These are phyloP conservation scores for Aphelocoma californica DNA, from an alignment of 2,797 vertebrate species.

Conservation along the genomic window DNA sequence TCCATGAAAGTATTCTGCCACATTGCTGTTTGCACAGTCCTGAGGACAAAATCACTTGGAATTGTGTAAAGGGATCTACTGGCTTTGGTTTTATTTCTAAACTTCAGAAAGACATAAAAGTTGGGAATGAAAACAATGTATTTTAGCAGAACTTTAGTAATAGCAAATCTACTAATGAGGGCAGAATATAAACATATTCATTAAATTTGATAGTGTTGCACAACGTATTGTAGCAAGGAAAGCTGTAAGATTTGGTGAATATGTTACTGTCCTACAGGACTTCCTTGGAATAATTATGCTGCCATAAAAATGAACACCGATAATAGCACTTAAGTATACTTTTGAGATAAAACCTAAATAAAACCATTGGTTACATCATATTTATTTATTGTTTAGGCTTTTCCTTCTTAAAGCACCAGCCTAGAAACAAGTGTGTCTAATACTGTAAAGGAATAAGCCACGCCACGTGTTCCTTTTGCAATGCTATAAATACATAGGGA, in stretches of 20 bases:
- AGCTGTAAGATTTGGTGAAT: background rate
- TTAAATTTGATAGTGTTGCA: background rate
- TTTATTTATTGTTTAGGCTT: background rate
- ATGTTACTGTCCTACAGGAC: background rate
- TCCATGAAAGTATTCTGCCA: background rate
- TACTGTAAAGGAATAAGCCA: background rate
- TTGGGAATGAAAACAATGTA: background rate
- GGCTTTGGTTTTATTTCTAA: background rate
- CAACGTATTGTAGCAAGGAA: background rate
- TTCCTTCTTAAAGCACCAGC: background rate
- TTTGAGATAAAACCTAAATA: background rate
- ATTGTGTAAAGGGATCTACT: background rate
- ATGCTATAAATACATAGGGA: background rate
- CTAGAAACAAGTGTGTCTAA: background rate
- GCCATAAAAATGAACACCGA: background rate
- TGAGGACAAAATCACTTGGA: background rate
- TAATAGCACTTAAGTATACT: background rate
- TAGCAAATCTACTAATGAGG: background rate
- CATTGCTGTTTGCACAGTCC: rapidly evolving
- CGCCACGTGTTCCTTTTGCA: background rate
- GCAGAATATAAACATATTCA: background rate
- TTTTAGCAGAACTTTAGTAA: background rate
- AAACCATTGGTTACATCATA: background rate
- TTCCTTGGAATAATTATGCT: background rate
- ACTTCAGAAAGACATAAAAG: background rate